Base-by-base conservation (phyloP, 2,888 invertebrate genomes). In the Amphimallon solstitiale region DNA sequence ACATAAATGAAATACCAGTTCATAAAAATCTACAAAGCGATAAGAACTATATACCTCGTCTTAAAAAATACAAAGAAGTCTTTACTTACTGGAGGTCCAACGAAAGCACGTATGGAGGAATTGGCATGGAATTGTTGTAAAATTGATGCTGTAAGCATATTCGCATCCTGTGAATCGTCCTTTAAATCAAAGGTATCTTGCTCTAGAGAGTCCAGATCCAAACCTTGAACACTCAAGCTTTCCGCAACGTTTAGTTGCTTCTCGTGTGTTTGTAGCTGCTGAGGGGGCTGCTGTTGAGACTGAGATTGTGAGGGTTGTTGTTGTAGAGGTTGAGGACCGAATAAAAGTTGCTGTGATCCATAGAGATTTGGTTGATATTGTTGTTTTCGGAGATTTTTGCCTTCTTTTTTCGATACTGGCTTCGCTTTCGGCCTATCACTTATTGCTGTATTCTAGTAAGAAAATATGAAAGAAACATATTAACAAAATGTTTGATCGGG, bases 351-450 rank as follows among this genome's bases (percentile, higher is more conserved):
- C 67, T 77, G 76, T 73, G 79, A 83, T 73, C 86, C 83, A 75
- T 85, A 84, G 52, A 74, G 67, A 67, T 80, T 76, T 63, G 78
- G 78, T 69, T 78, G 79, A 68, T 75, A 76, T 70, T 82, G 83
- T 72, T 84, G 84, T 74, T 92, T 92, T 74, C 90, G 86, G 68
- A 88, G 84, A 78, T 88, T 89, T 81, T 92, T 92, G 54, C 90
- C 88, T 79, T 92, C 92, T 80, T 92, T 93, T 80, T 93, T 92
- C 56, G 91, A 89, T 59, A 89, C 89, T 43, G 92, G 90, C 82
- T 93, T 94, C 46, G 90, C 92, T 82, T 92, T 93, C 66, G 92
- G 92, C 75, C 93, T 88, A 83, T 94, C 93, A 83, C 92, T 92
- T 75, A 93, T 91, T 70, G 92, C 90, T 66, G 91, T 91, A 77